Percentiles rank a stretch among this genome's conserved stretches.
These are phyloP conservation scores for Megaleporinus macrocephalus DNA, from an alignment of 2,113 vertebrate genomes.

Conservation along the genomic window DNA sequence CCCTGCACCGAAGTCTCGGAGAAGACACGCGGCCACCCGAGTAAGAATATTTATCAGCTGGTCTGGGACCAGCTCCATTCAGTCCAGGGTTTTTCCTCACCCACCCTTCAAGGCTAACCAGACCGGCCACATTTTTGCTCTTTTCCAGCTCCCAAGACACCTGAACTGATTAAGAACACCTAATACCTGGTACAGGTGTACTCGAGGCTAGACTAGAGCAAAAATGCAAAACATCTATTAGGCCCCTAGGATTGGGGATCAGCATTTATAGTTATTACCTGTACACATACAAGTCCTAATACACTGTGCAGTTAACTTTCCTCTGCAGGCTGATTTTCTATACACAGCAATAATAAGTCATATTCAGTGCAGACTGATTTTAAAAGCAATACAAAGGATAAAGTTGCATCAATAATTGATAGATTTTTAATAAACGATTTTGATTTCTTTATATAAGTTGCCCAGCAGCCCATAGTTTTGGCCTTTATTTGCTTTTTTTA, in stretches of 20 bases:
- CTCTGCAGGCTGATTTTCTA: no score
- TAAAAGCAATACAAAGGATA: no score
- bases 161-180: not conserved
- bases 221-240: not conserved
- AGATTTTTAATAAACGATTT: no score
- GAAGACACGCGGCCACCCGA: slow-evolving; percentile 91
- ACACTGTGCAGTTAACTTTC: not conserved
- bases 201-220: not conserved
- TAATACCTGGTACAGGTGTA: not conserved
- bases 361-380: no score
- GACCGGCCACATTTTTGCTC: not conserved
- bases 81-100: not conserved
- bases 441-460: no score
- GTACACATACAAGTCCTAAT: not conserved
- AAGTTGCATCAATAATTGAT: no score
- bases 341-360: no score
- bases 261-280: no score
- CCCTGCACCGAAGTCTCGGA: slow-evolving; percentile 89
- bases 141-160: not conserved
- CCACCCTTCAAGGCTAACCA: not conserved
- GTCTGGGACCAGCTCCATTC: not conserved
- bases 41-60: slow-evolving; percentile 76
- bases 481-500: no score
- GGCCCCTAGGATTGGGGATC: not conserved
- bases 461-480: no score